Conservation (phyloP, 2,113 vertebrate species). For the Hiodon tergisus region DNA sequence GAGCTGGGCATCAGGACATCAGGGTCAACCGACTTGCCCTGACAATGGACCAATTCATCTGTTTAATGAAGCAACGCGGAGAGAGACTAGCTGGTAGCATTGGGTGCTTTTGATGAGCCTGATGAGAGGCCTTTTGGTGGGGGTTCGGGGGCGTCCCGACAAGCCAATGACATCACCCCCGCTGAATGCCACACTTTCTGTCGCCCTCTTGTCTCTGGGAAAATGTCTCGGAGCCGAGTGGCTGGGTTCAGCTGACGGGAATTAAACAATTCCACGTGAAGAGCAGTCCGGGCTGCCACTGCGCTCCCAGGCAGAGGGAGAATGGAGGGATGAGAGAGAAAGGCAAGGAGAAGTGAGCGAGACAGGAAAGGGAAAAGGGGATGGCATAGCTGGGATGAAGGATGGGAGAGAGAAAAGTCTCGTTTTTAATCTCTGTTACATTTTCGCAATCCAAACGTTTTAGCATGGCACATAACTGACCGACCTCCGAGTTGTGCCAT, state of each 20-base stretch:
- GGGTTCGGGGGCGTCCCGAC: slow-evolving; percentile 45
- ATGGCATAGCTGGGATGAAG: background rate
- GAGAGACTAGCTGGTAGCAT: slow-evolving; percentile 11
- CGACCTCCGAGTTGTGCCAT: too few relatives aligned
- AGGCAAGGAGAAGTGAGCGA: slow-evolving; percentile 22
- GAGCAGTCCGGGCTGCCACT: slow-evolving; percentile 46
- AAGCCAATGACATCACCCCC: slow-evolving; percentile 60
- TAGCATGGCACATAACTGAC: too few relatives aligned
- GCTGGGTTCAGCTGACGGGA: slow-evolving; percentile 35
- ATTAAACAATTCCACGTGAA: slow-evolving; percentile 56
- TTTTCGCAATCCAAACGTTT: background rate
- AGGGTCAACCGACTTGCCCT: slow-evolving; percentile 22
- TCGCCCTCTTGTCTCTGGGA: slow-evolving; percentile 49
- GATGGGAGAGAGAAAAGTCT: slow-evolving; percentile 10
- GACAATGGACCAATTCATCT: slow-evolving; percentile 60
- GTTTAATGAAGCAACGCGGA: slow-evolving; percentile 50
- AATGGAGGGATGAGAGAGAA: slow-evolving; percentile 20
- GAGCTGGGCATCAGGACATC: slow-evolving; percentile 38
- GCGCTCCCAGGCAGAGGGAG: slow-evolving; percentile 40
- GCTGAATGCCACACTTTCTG: slow-evolving; percentile 46
- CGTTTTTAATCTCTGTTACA: background rate
- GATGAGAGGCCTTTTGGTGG: slow-evolving; percentile 28
- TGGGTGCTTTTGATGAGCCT: slow-evolving; percentile 23
- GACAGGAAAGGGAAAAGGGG: slow-evolving; percentile 18
- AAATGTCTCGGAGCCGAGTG: slow-evolving; percentile 60